Evolutionary conservation across 2,888 invertebrate genomes (phyloP), one percentile per base, ranked within the genome.

Genomic region (Listrodromus nycthemerus): DNA sequence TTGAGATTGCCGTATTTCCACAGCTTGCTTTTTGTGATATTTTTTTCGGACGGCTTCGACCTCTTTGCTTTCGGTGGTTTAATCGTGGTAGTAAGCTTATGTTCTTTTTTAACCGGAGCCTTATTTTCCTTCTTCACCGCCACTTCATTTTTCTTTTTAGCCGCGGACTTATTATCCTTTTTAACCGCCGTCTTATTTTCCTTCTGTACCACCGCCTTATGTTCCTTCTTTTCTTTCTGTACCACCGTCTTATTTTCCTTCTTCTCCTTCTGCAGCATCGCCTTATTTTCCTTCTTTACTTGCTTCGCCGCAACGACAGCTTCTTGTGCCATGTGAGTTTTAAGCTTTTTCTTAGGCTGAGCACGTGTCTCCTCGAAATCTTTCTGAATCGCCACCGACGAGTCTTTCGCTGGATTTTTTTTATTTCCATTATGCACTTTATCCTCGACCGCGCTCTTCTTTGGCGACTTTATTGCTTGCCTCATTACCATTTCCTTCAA

Each of bases 311-410:
- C n/a, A n/a, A n/a, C 30, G 27, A 19, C 63, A 8, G 75, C 3
- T 41, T 71, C 52, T 16, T 79, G 16, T 4, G 19, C 37, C 5
- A 21, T 13, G 16, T 69, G 41, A 16, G 48, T 58, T 71, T 77
- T 65, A 2, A 48, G 33, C 48, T 70, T 80, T 27, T 50, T 73
- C 50, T 45, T 80, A 1, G 55, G 8, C 6, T 33, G 58, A 67
- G 21, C 82, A 79, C 76, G 82, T 79, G 84, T 48, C 45, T 45
- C 69, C 30, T 58, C 80, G 16, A 7, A 24, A 50, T 66, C 61
- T 13, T 73, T 55, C 8, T 5, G 61, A 10, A 30, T 2, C 37
- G 21, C 52, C 19, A 16, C 69, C 10, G n/a, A n/a, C 0, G 16
- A 24, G 13, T 6, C 21, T n/a, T 71, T 80, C 66, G 80, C 66